Conservation (phyloP, 2,113 vertebrate genomes). For the Willisornis vidua region DNA sequence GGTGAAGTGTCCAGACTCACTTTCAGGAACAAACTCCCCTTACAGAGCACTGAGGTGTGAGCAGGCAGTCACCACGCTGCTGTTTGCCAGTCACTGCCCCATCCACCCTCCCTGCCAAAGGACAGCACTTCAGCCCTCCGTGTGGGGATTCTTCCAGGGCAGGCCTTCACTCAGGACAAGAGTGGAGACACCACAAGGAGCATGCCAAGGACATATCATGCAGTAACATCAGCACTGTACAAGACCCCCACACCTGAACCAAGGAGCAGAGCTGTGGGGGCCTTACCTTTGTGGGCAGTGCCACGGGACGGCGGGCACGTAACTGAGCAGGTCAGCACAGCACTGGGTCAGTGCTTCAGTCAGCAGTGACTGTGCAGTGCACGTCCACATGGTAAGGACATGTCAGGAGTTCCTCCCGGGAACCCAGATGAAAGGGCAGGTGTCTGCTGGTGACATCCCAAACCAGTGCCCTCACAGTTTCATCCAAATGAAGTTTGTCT, state of each 20-base stretch:
- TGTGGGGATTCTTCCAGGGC: neutral
- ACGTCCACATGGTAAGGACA: neutral
- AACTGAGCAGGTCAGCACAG: neutral
- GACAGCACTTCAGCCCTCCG: fast-evolving
- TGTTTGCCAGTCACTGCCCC: neutral
- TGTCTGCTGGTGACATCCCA: neutral
- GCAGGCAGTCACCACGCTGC: neutral
- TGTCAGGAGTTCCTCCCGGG: neutral
- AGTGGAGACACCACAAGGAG: neutral
- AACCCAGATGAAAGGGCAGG: neutral
- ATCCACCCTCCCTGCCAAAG: neutral
- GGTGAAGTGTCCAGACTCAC: neutral
- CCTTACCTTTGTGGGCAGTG: neutral
- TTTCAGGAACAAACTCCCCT: neutral
- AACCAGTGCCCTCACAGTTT: neutral
- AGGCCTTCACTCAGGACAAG: neutral
- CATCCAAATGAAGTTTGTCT: neutral
- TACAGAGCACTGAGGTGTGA: neutral
- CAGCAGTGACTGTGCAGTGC: neutral
- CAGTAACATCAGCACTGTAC: neutral
- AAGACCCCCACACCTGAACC: neutral
- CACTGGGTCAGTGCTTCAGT: neutral
- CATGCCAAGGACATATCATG: neutral
- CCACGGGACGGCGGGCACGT: neutral
- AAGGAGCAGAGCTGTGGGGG: neutral